Evolutionary conservation across 2,888 invertebrate species (phyloP), one percentile per base, ranked within the genome.

Genomic region (Eulithis testata): DNA sequence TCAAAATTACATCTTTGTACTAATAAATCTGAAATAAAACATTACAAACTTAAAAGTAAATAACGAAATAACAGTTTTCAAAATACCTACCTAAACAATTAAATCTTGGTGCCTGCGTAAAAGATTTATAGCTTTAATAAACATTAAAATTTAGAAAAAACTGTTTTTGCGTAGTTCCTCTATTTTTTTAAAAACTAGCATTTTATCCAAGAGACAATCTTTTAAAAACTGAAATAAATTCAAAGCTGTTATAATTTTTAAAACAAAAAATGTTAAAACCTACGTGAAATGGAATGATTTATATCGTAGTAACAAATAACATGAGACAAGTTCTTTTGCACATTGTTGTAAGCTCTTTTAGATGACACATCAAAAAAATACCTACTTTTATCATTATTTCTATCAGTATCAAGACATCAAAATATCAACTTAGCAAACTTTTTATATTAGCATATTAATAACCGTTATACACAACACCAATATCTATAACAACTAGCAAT

Each of bases 31-130:
- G 14, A 57, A 52, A 60, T 53, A 67, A 52, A 66, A 50, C 49
- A 54, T 58, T 45, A 52, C 44, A 67, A 60, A 63, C 66, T 55
- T 67, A 67, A 47, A 61, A 65, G 56, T 57, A 61, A 63, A 27
- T 57, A 57, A 63, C 56, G 51, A 65, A 54, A 59, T 12, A 50
- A 59, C 50, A 43, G 27, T 49, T 31, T 59, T 43, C 12, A 21
- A 53, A 54, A 52, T 44, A 56, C 3, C 44, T 44, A 56, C 3
- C 14, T 14, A 14, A 47, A 36, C 11, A 55, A 37, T 36, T 12
- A 49, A 49, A 40, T 1, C 40, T 40, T 40, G 8, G 31, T 6
- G 9, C 40, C 8, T 2, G 9, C 9, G 5, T 40, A 7, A 40
- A 31, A 31, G 31, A 31, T 31, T 31, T 31, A 31, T 31, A 21